phyloP scores from a whole-genome alignment of 2,888 invertebrate species.

The Neocrepidodera transversa region DNA sequence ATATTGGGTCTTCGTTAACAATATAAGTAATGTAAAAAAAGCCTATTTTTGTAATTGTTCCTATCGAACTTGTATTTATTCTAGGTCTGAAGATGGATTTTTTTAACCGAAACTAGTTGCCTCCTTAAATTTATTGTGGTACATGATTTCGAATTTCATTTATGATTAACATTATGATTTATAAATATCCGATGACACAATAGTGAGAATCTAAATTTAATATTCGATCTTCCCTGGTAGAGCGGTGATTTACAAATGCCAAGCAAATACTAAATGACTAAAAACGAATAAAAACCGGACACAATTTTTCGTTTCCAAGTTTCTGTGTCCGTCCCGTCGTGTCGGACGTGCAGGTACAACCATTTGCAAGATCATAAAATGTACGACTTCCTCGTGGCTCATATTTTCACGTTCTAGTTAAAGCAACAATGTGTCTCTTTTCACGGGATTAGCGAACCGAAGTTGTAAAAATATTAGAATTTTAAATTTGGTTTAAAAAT shows the following conservation, averaged over 20 bases:
- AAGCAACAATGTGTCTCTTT: slow-evolving; percentile 27
- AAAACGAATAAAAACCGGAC: slow-evolving; percentile 14
- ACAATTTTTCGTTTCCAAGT: slow-evolving; percentile 16
- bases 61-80: too few relatives aligned
- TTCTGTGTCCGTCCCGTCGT: not conserved
- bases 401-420: slow-evolving; percentile 21
- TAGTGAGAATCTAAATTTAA: too few relatives aligned
- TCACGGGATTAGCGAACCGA: not conserved
- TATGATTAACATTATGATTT: too few relatives aligned
- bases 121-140: too few relatives aligned
- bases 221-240: slow-evolving; percentile 3
- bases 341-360: slow-evolving; percentile 20
- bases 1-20: too few relatives aligned
- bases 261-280: slow-evolving; percentile 3
- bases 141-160: too few relatives aligned
- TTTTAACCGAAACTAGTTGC: too few relatives aligned
- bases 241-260: not conserved
- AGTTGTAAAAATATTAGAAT: slow-evolving; percentile 11
- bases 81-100: too few relatives aligned
- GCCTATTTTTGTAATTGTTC: too few relatives aligned
- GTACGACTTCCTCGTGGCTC: slow-evolving; percentile 25
- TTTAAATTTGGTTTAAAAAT: slow-evolving; percentile 8
- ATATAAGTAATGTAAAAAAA: too few relatives aligned
- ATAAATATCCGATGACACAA: too few relatives aligned
- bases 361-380: slow-evolving; percentile 25